Base-by-base conservation (phyloP, 2,888 invertebrate genomes). In the Lithophane leautieri region DNA sequence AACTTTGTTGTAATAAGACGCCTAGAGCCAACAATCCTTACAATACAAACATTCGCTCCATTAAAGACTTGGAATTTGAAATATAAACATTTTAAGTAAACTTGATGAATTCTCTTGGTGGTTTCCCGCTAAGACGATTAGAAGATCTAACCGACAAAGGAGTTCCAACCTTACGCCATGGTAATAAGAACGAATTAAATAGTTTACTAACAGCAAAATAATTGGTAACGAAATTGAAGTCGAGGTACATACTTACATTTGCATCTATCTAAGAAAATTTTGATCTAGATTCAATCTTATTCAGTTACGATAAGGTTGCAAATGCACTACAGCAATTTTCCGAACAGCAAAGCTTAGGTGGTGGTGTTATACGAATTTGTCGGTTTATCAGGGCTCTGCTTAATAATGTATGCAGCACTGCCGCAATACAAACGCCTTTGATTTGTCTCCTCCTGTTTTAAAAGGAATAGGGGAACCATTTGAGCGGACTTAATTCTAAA, bases 391-490 rank as follows among this genome's bases (percentile, higher is more conserved):
- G 86, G 83, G 84, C 82, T 86, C 81, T 85, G 84, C 88, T 93
- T 91, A 91, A 93, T 94, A 93, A 93, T 93, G 92, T 93, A 93
- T 93, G 93, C 93, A 91, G 89, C 87, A 50, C 84, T 70, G 73
- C 91, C 92, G 89, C 92, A 90, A 88, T 90, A 67, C 67, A 63
- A 67, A 63, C 90, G 90, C 90, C 91, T 81, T 92, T 93, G 93
- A 93, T 93, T 94, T 92, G 90, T 91, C 89, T 92, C 89, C 88
- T 90, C 81, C 78, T 83, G 83, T 82, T 83, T 67, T 60, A 58
- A 83, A 83, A 73, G 81, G 88, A 89, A 87, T 71, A 83, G 67
- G 11, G 77, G 56, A 81, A 81, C 7, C 71, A 14, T 71, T 25
- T 73, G 78, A 79, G 78, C 25, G 52, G 80, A 54, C 44, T 63